phyloP scores from a whole-genome alignment of 2,113 vertebrate genomes.

The Mustelus asterias region DNA sequence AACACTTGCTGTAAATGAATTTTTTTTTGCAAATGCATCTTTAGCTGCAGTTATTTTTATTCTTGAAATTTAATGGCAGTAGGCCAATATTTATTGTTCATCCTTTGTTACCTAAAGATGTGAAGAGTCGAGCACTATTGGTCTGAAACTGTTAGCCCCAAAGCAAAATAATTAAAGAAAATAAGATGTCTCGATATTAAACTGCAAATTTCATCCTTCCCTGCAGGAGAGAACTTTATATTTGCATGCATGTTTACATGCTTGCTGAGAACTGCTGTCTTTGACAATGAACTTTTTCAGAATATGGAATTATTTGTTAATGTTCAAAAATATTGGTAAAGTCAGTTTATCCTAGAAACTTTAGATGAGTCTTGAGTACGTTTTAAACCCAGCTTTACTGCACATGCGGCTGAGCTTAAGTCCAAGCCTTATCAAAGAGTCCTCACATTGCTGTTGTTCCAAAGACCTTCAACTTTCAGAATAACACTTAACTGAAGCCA shows the following conservation, averaged over 20 bases:
- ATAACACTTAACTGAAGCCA: neutral
- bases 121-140: neutral
- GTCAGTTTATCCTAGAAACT: neutral
- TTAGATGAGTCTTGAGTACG: neutral
- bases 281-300: neutral
- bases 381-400: neutral
- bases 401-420: neutral
- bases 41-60: neutral
- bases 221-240: neutral
- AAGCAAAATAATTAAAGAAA: neutral
- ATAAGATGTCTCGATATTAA: neutral
- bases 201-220: neutral
- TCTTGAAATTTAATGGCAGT: neutral
- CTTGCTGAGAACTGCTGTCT: neutral
- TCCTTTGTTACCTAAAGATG: neutral
- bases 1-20: neutral
- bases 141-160: neutral
- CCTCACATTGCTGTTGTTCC: neutral
- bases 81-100: neutral
- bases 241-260: neutral
- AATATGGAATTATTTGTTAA: neutral
- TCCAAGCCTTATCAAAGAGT: neutral
- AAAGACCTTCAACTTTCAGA: neutral
- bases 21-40: neutral
- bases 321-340: neutral